A percentile compares a stretch with the other conserved stretches of the same genome.
These are phyloP conservation scores for Augochlorella aurata DNA, from an alignment of 2,888 invertebrate genomes.

Conservation along the genomic window DNA sequence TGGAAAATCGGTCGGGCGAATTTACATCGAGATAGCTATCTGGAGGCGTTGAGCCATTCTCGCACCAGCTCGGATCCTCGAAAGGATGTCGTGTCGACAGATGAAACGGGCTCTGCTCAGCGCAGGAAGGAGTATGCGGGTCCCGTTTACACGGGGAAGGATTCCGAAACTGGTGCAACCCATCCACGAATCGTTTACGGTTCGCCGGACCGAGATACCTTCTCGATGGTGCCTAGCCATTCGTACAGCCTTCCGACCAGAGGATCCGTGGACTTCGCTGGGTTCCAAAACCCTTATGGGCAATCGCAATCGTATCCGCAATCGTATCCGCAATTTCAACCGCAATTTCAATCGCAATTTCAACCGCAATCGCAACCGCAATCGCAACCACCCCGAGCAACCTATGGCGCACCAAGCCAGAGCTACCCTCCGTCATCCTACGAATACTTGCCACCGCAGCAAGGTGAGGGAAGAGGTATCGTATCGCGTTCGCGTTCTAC, in stretches of 20 bases:
- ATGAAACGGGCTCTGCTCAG: constrained; percentile 53
- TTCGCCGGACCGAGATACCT: constrained; percentile 12
- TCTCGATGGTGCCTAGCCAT: constrained; percentile 54
- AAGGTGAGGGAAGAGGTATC: constrained; percentile 78
- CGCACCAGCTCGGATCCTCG: constrained; percentile 81
- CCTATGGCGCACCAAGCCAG: constrained; percentile 31
- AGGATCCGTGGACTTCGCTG: constrained; percentile 49
- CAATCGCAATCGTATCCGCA: constrained; percentile 60
- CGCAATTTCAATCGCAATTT: too few relatives aligned
- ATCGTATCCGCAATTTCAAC: constrained; percentile 46
- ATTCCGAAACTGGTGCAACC: neutral
- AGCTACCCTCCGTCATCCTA: constrained; percentile 45
- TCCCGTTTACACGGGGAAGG: constrained; percentile 69
- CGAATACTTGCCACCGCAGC: constrained; percentile 65
- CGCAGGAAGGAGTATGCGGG: constrained; percentile 71
- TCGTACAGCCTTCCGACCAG: constrained; percentile 68
- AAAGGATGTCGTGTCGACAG: constrained; percentile 63
- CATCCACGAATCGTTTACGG: constrained; percentile 5
- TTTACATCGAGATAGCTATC: constrained; percentile 83
- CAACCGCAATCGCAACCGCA: constrained; percentile 65
- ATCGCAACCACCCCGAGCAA: constrained; percentile 18
- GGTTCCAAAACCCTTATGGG: constrained; percentile 67
- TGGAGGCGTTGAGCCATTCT: constrained; percentile 86
- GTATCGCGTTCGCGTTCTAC: constrained; percentile 33
- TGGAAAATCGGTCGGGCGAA: constrained; percentile 53